Conservation (phyloP, 2,888 invertebrate species). For the Cremastinae sp. region DNA sequence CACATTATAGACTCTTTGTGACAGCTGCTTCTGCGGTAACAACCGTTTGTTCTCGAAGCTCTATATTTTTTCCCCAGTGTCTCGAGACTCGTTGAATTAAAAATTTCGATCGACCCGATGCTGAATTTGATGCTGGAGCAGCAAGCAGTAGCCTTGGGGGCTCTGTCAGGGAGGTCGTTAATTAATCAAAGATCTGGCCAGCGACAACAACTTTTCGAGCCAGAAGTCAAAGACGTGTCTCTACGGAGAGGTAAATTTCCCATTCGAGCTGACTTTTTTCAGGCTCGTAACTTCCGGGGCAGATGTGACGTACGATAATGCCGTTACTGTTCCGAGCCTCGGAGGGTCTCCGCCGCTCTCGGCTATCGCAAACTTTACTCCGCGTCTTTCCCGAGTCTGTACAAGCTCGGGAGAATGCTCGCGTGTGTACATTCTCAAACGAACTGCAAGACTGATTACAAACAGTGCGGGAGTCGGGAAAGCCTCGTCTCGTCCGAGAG, state of each 20-base stretch:
- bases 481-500: too few species aligned
- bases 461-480: conserved; percentile 60
- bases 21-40: conserved; percentile 19
- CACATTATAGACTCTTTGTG: conserved; percentile 30
- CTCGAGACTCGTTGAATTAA: conserved; percentile 25
- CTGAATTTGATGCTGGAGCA: not conserved
- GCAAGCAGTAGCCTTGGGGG: not conserved
- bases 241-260: too few species aligned
- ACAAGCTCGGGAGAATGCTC: not conserved
- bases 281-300: too few species aligned
- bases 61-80: not conserved
- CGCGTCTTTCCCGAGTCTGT: conserved; percentile 28
- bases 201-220: too few species aligned
- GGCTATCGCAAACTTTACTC: conserved; percentile 17
- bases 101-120: conserved; percentile 31
- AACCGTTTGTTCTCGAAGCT: conserved; percentile 25
- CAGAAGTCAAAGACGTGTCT: too few species aligned
- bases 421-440: conserved; percentile 65
- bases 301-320: too few species aligned
- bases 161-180: not conserved
- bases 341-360: too few species aligned
- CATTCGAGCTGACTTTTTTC: too few species aligned
- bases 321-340: too few species aligned
- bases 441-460: conserved; percentile 70
- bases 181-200: not conserved